Evolutionary conservation across 2,888 invertebrate species (phyloP).

Genomic region (Bugula neritina): DNA sequence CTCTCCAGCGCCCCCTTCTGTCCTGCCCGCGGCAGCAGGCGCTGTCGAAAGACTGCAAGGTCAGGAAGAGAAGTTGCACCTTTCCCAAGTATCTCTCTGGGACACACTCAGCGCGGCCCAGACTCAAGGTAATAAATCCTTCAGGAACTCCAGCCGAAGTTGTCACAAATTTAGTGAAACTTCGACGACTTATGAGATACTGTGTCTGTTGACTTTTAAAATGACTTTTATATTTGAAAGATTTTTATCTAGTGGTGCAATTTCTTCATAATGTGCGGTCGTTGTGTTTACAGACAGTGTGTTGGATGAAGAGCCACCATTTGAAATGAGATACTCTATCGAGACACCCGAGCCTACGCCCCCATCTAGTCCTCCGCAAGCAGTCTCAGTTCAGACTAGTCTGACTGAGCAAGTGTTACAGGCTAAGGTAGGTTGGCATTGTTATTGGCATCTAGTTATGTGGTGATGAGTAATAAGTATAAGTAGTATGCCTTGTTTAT

Average conservation of each 20-base stretch:
- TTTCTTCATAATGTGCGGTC: not conserved
- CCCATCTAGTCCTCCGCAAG: constrained; percentile 24
- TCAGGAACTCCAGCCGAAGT: too few relatives aligned
- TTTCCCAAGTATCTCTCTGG: constrained; percentile 26
- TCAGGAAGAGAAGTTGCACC: constrained; percentile 19
- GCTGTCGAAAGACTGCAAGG: not conserved
- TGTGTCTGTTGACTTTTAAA: too few relatives aligned
- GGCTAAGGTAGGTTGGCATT: constrained; percentile 14
- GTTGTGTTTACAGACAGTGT: not conserved
- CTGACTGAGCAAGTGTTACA: constrained; percentile 5
- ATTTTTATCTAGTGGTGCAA: too few relatives aligned
- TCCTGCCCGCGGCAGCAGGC: not conserved
- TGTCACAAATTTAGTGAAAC: too few relatives aligned
- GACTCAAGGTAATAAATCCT: constrained; percentile 1
- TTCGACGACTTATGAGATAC: too few relatives aligned
- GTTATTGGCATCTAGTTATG: too few relatives aligned
- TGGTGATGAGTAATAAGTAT: too few relatives aligned
- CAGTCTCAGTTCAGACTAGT: constrained; percentile 24
- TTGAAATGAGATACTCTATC: constrained; percentile 24
- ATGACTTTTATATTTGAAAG: too few relatives aligned
- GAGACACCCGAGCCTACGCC: constrained; percentile 22
- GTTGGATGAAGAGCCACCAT: not conserved
- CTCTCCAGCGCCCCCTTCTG: not conserved
- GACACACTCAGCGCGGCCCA: constrained; percentile 20
- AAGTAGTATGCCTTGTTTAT: too few relatives aligned